Evolutionary conservation across 2,113 vertebrate genomes (phyloP).

Genomic region (Syngnathus scovelli): DNA sequence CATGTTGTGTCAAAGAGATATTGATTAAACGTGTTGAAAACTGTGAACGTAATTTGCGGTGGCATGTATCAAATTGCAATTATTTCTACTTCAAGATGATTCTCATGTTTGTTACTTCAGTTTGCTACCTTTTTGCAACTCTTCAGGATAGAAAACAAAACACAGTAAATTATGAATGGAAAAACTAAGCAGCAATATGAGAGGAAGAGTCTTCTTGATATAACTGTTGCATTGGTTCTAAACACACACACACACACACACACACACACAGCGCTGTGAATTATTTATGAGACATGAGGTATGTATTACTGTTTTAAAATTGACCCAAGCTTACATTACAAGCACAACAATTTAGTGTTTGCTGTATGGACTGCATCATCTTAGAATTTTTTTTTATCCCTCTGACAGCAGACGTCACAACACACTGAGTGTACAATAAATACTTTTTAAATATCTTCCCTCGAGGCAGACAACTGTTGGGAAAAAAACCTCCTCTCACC

Average conservation of each 20-base stretch:
- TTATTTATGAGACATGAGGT: conserved; percentile 56
- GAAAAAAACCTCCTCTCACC: conserved; percentile 73
- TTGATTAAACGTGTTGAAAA: too few species aligned
- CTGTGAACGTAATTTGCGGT: too few species aligned
- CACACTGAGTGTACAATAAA: background rate
- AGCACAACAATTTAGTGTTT: conserved; percentile 57
- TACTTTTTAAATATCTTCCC: background rate
- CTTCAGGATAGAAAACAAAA: too few species aligned
- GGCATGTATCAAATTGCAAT: too few species aligned
- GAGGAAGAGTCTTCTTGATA: too few species aligned
- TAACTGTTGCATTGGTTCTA: too few species aligned
- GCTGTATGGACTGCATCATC: conserved; percentile 23
- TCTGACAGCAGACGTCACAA: background rate
- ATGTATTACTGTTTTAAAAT: conserved; percentile 55
- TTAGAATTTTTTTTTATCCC: conserved; percentile 3
- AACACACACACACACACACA: background rate
- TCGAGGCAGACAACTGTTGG: background rate
- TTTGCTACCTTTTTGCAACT: too few species aligned
- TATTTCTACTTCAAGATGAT: too few species aligned
- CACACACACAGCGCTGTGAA: conserved; percentile 25
- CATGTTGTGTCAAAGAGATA: too few species aligned
- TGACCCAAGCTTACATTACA: conserved; percentile 50
- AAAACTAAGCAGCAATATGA: too few species aligned
- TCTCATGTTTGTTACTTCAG: too few species aligned
- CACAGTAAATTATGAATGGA: too few species aligned